A percentile compares a stretch with the other conserved stretches of the same genome.
Conservation (phyloP, 2,113 vertebrate genomes). For the Corythoichthys intestinalis region DNA sequence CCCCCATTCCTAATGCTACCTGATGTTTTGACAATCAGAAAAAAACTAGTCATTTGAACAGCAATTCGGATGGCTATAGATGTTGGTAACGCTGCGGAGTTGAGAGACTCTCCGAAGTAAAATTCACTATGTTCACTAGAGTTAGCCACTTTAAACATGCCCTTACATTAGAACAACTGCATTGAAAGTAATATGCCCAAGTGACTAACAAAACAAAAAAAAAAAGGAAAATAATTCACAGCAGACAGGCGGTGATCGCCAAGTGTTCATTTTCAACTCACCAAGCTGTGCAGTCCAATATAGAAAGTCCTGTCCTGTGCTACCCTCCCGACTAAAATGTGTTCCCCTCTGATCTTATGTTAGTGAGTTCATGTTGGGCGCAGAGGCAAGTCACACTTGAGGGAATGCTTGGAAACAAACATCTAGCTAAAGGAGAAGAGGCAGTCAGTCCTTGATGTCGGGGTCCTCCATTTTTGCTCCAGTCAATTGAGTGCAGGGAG, state of each 20-base stretch:
- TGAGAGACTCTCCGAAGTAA: slow-evolving; percentile 15
- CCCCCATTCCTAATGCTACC: slow-evolving; percentile 21
- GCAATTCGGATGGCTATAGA: slow-evolving; percentile 31
- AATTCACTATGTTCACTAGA: slow-evolving; percentile 46
- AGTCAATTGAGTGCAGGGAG: slow-evolving; percentile 9
- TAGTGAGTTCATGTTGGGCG: slow-evolving; percentile 37
- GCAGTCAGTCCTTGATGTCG: slow-evolving; percentile 6
- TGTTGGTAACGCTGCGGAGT: slow-evolving; percentile 17
- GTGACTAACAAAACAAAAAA: slow-evolving; percentile 36
- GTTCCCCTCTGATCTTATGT: slow-evolving; percentile 18
- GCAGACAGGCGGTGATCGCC: slow-evolving; percentile 56
- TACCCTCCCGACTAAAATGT: background rate
- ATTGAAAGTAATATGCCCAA: slow-evolving; percentile 30
- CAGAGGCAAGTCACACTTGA: slow-evolving; percentile 6
- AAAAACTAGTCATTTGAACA: slow-evolving; percentile 4
- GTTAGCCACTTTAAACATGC: slow-evolving; percentile 62
- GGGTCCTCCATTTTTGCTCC: slow-evolving; percentile 39
- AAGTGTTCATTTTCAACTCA: slow-evolving; percentile 49
- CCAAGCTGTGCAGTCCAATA: slow-evolving; percentile 48
- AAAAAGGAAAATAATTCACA: slow-evolving; percentile 47
- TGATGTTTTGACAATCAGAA: slow-evolving; percentile 22
- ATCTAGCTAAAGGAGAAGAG: slow-evolving; percentile 30
- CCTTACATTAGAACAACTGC: slow-evolving; percentile 26
- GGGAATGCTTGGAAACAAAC: slow-evolving; percentile 39
- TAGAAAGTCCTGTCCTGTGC: slow-evolving; percentile 31